A percentile compares a stretch with the other conserved stretches of the same genome.
These are phyloP conservation scores for Delichon dasypus DNA, from an alignment of 2,797 vertebrate genomes.

Conservation along the genomic window DNA sequence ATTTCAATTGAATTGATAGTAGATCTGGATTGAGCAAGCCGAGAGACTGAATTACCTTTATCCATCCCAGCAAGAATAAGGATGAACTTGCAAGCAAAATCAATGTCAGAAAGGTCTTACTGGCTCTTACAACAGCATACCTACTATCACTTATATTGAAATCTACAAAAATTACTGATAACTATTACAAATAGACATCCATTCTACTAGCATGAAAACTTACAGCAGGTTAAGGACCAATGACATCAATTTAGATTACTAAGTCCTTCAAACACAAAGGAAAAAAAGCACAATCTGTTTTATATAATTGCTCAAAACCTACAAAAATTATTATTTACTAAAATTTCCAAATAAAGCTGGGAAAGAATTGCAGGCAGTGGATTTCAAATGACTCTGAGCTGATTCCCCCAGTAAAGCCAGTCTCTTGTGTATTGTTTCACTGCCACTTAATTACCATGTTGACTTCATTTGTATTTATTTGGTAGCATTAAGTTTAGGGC, in stretches of 20 bases:
- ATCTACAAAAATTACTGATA: constrained; percentile 20
- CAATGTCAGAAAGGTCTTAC: constrained; percentile 66
- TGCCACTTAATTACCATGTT: neutral
- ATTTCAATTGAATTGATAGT: constrained; percentile 74
- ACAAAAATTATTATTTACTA: neutral
- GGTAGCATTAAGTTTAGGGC: neutral
- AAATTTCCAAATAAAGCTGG: neutral
- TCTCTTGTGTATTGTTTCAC: neutral
- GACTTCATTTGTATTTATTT: neutral
- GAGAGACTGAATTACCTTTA: constrained; percentile 68
- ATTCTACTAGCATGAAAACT: neutral
- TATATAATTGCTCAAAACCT: neutral
- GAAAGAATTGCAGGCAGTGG: neutral
- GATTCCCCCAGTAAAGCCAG: neutral
- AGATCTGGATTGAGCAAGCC: constrained; percentile 71
- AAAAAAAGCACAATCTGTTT: neutral
- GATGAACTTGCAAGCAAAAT: constrained; percentile 68
- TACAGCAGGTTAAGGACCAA: neutral
- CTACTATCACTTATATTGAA: constrained; percentile 40
- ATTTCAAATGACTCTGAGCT: neutral
- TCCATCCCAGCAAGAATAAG: constrained; percentile 63
- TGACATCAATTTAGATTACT: neutral
- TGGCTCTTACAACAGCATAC: constrained; percentile 26
- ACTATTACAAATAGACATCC: constrained; percentile 43
- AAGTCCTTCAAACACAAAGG: constrained; percentile 12